These are phyloP conservation scores for Cotesia congregata DNA, from an alignment of 2,888 invertebrate genomes.

Conservation along the genomic window DNA sequence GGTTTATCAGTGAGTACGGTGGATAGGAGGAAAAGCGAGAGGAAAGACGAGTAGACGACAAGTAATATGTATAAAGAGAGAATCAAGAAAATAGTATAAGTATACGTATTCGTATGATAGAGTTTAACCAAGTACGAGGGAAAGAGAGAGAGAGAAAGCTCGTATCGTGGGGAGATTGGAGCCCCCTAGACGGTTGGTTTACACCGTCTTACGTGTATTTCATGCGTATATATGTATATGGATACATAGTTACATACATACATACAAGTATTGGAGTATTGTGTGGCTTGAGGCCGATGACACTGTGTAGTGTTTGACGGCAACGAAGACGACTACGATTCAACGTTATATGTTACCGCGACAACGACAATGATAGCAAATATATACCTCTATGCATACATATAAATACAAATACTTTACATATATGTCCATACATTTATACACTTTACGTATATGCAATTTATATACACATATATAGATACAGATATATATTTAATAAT, in stretches of 20 bases:
- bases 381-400: background rate
- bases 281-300: conserved; percentile 26
- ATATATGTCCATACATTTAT: background rate
- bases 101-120: background rate
- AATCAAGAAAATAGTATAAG: background rate
- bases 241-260: no score
- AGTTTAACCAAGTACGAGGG: background rate
- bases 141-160: conserved; percentile 3
- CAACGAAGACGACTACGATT: conserved; percentile 8
- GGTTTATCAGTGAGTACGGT: conserved; percentile 7
- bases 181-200: conserved; percentile 8
- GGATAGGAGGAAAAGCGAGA: conserved; percentile 4
- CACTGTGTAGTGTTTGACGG: conserved; percentile 22
- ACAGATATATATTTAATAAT: background rate
- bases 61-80: conserved; percentile 7
- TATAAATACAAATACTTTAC: background rate
- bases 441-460: no score
- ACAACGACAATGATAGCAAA: conserved; percentile 22
- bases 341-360: background rate
- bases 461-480: background rate
- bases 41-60: conserved; percentile 4
- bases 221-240: background rate
- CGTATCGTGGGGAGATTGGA: conserved; percentile 2
- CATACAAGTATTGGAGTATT: background rate
- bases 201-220: background rate